Base-by-base conservation (phyloP, 2,888 invertebrate genomes). In the Caenorhabditis drosophilae region DNA sequence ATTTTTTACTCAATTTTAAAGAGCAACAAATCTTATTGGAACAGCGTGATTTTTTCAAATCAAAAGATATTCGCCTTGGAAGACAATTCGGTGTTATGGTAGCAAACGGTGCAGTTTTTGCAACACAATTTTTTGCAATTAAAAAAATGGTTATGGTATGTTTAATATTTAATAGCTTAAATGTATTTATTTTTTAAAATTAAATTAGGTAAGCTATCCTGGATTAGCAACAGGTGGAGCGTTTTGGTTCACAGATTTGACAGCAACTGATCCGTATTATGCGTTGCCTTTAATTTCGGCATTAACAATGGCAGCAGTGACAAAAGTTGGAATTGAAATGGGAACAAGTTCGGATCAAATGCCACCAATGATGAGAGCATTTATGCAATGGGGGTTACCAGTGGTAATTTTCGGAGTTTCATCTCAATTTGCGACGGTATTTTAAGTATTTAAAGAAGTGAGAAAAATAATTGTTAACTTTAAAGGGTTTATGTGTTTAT, bases 201-300 rank as follows among this genome's bases (percentile, higher is more conserved):
- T n/a, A n/a, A n/a, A n/a, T 22, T 20, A 71, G 66, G 66, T 68
- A 27, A 96, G 95, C 1, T 91, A 98, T 34, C 92, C 92, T 40
- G 93, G 93, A 83, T 88, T 97, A 88, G 88, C 89, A 68, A 87
- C 89, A 0, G 97, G 97, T 27, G 98, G 98, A 0, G 73, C 92
- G 1, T 89, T 88, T 78, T 98, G 97, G 97, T 95, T 98, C 84
- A 86, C 88, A 2, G 94, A 99, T 87, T 87, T 98, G 42, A 93
- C 95, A 0, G 84, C 92, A 11, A 88, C 91, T 2, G 98, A 98
- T 87, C 95, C 94, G 44, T 91, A 88, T 84, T 96, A 90, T 82
- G 71, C 91, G 15, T 86, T 98, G 55, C 97, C 97, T 0, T 6
- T 93, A 1, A 86, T 93, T 48, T 95, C 95, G 1, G 89, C 91